A percentile compares a stretch with the other conserved stretches of the same genome.
phyloP scores from a whole-genome alignment of 2,888 invertebrate species.

The Disparrhopalites patrizii region DNA sequence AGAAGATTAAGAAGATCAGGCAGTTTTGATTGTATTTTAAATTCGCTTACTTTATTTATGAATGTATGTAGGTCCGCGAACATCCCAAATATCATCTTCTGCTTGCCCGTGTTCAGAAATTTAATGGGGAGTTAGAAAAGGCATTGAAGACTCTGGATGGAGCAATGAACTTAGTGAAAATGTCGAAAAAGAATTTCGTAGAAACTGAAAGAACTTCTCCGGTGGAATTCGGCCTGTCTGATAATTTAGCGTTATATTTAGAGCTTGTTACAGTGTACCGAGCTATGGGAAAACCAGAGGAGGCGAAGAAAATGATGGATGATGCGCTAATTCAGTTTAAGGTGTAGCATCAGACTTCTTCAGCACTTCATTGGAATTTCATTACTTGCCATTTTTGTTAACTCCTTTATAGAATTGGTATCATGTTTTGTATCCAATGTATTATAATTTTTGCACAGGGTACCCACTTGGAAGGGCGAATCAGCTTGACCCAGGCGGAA shows the following conservation, averaged over 20 bases:
- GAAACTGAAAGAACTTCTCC: conserved; percentile 31
- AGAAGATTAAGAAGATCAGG: background rate
- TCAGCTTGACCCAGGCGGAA: conserved; percentile 81
- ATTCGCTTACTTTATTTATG: too few species aligned
- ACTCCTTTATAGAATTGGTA: background rate
- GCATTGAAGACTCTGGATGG: conserved; percentile 70
- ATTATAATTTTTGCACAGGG: conserved; percentile 56
- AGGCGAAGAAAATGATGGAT: conserved; percentile 77
- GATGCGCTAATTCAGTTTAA: conserved; percentile 56
- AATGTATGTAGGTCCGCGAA: conserved; percentile 66
- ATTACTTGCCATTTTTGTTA: conserved; percentile 49
- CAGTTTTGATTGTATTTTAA: too few species aligned
- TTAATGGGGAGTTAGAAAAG: conserved; percentile 65
- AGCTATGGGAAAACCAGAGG: conserved; percentile 65
- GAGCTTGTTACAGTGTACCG: conserved; percentile 78
- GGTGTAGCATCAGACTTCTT: conserved; percentile 21
- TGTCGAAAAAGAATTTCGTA: conserved; percentile 33
- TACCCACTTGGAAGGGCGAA: conserved; percentile 78
- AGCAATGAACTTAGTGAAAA: conserved; percentile 64
- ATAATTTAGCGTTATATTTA: conserved; percentile 80
- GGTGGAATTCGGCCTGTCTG: conserved; percentile 61
- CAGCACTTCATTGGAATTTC: background rate
- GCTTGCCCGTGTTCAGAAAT: conserved; percentile 75
- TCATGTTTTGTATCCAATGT: background rate
- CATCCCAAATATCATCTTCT: conserved; percentile 86